Evolutionary conservation across 1,140 invertebrate species (phyloP).

Genomic region (Limonius californicus): DNA sequence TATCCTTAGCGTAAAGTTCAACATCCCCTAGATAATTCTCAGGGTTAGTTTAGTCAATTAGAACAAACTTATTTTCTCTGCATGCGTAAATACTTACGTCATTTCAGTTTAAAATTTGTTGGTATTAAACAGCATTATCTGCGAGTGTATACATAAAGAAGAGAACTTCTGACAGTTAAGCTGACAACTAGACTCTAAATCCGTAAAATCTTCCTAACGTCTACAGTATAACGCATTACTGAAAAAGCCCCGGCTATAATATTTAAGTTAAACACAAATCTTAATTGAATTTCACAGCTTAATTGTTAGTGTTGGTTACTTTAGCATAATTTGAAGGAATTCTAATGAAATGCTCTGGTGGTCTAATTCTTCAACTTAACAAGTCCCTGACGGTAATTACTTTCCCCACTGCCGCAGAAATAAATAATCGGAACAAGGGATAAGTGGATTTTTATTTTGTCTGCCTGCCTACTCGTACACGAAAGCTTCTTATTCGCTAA

Average conservation of each 20-base stretch:
- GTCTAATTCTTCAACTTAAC: constrained; percentile 6
- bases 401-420: not conserved
- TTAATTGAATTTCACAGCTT: not conserved
- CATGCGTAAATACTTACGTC: not conserved
- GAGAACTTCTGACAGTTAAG: not conserved
- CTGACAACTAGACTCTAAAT: not conserved
- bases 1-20: no score
- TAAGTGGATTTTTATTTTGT: not conserved
- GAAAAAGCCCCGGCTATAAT: not conserved
- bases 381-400: not conserved
- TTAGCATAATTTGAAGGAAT: not conserved
- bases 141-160: not conserved
- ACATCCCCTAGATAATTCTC: no score
- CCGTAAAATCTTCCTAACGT: not conserved
- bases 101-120: not conserved
- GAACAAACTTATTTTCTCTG: no score
- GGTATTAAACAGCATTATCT: not conserved
- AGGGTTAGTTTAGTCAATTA: no score
- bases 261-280: not conserved
- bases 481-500: not conserved
- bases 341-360: not conserved
- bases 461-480: not conserved
- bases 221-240: not conserved
- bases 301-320: not conserved
- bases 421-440: not conserved